Percentiles rank a stretch among this genome's conserved stretches.
These are phyloP conservation scores for Thunnus albacares DNA, from an alignment of 2,797 vertebrate genomes.

Conservation along the genomic window DNA sequence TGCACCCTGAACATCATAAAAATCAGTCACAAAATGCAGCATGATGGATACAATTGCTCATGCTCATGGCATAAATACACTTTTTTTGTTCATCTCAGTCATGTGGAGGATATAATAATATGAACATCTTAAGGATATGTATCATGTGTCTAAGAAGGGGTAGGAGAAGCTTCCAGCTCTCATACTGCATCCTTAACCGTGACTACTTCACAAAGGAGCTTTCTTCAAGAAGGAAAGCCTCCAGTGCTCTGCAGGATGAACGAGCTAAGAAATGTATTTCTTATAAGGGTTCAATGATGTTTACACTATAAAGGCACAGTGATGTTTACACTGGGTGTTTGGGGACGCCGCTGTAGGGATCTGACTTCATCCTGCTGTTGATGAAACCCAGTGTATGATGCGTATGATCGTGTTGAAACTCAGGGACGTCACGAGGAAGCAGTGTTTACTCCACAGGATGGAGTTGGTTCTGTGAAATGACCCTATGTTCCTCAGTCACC, in stretches of 20 bases:
- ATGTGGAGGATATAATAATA: slow-evolving; percentile 1
- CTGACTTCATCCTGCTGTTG: slow-evolving; percentile 36
- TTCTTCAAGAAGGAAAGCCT: slow-evolving; percentile 30
- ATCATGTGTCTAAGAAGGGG: not conserved
- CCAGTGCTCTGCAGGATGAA: slow-evolving; percentile 22
- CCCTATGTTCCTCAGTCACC: not conserved
- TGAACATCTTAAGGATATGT: not conserved
- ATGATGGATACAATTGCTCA: not conserved
- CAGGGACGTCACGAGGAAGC: not conserved
- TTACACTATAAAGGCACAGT: slow-evolving; percentile 38
- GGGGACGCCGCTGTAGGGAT: slow-evolving; percentile 22
- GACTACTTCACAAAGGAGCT: slow-evolving; percentile 20
- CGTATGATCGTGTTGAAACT: slow-evolving; percentile 35
- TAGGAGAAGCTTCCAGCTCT: not conserved
- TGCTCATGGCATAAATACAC: not conserved
- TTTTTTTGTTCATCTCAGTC: slow-evolving; percentile 7
- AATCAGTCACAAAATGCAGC: slow-evolving; percentile 26
- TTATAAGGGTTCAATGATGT: slow-evolving; percentile 52
- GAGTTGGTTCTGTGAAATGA: slow-evolving; percentile 16
- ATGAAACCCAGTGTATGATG: slow-evolving; percentile 34
- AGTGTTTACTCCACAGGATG: slow-evolving; percentile 28
- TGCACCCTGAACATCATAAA: not conserved
- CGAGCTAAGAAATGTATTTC: slow-evolving; percentile 51
- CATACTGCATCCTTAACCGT: not conserved
- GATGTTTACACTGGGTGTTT: slow-evolving; percentile 52